Conservation (phyloP, 2,113 vertebrate genomes). For the Brevimyrus niger region DNA sequence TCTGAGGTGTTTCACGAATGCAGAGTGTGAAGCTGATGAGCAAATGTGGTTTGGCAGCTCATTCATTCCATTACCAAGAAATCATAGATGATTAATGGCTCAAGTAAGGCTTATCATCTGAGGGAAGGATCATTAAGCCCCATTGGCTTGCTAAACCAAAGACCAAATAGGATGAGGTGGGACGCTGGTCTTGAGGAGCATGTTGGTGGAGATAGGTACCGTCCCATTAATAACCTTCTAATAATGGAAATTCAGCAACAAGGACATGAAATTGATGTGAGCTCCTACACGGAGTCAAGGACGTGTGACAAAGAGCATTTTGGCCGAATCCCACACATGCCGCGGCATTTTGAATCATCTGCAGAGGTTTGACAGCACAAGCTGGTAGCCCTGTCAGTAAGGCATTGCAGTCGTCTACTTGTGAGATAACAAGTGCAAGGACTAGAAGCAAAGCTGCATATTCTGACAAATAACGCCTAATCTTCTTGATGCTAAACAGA, state of each 20-base stretch:
- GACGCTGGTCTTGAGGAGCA: neutral
- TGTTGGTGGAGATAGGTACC: neutral
- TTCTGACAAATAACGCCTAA: neutral
- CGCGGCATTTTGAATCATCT: neutral
- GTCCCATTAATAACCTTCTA: neutral
- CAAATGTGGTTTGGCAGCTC: neutral
- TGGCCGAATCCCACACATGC: neutral
- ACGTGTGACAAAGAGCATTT: neutral
- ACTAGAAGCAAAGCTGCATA: neutral
- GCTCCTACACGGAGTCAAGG: neutral
- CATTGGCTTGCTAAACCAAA: neutral
- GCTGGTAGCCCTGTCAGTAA: neutral
- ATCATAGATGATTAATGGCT: neutral
- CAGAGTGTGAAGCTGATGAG: neutral
- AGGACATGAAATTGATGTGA: neutral
- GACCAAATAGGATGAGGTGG: neutral
- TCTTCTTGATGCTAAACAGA: neutral
- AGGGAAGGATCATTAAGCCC: neutral
- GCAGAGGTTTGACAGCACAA: neutral
- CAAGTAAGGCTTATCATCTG: neutral
- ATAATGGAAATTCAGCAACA: neutral
- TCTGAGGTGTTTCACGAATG: neutral
- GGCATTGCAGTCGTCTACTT: neutral
- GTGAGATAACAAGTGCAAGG: neutral
- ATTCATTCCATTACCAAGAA: neutral